Percentiles rank a stretch among this genome's conserved stretches.
Conservation (phyloP, 2,797 vertebrate genomes). For the Pseudochromis fuscus region DNA sequence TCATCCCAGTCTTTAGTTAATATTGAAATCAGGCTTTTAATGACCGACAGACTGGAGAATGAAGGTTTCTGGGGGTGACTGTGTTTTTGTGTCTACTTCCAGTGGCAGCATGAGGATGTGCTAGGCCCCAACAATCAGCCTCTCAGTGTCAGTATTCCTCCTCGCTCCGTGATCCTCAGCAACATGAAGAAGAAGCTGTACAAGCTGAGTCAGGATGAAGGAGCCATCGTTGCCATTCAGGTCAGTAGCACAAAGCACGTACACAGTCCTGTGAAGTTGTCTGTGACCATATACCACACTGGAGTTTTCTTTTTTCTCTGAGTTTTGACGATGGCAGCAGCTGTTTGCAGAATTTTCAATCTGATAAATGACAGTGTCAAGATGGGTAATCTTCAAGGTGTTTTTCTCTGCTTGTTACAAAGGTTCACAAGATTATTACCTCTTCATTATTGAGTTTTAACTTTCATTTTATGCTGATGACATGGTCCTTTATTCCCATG, state of each 20-base stretch:
- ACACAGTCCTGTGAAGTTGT: not conserved
- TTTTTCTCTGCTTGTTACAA: too few relatives aligned
- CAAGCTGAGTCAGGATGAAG: conserved; percentile 95
- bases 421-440: too few relatives aligned
- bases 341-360: too few relatives aligned
- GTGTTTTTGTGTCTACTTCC: conserved; percentile 2
- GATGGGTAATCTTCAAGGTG: too few relatives aligned
- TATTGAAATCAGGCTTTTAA: not conserved
- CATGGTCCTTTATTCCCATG: too few relatives aligned
- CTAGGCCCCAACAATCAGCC: conserved; percentile 92
- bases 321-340: too few relatives aligned
- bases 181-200: conserved; percentile 99
- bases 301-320: too few relatives aligned
- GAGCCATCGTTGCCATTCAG: conserved; percentile 92
- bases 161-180: conserved; percentile 93
- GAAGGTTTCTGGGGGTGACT: not conserved
- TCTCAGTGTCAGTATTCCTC: conserved; percentile 92
- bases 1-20: not conserved
- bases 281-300: too few relatives aligned
- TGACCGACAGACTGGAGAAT: not conserved
- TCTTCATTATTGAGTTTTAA: too few relatives aligned
- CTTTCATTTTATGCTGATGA: too few relatives aligned
- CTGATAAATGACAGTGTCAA: too few relatives aligned
- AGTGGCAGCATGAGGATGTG: conserved; percentile 99
- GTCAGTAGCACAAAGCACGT: conserved; percentile 72